Evolutionary conservation across 23 tunicate genomes (phyloP), one percentile per base, ranked within the genome.

Genomic region (Ciona savignyi): DNA sequence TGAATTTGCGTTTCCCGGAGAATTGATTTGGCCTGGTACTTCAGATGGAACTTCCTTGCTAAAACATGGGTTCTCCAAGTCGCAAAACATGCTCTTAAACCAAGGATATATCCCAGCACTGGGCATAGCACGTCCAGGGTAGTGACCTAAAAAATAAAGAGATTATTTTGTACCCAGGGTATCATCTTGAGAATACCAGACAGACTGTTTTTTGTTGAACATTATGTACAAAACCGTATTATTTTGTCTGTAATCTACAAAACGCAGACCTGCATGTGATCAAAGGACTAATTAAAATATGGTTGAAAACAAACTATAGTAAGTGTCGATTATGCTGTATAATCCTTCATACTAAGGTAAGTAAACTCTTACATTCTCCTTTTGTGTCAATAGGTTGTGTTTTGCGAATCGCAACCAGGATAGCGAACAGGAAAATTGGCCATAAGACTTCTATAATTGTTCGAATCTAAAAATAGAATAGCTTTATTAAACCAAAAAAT

Each of bases 111-210:
- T 90, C 0, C 99, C 99, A 62, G 99, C 95, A 22, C 86, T 78
- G 20, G 99, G 99, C 75, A 95, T 72, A 28, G 99, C 99, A 19
- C 99, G 70, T 21, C 96, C 99, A n/a, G 96, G 99, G 72, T 84
- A 95, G 34, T 95, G 99, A 89, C 97, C 97, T 91, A 4, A 1
- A 74, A 48, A 81, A n/a, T 4, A 63, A 63, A 63, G 15, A n/a
- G n/a, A n/a, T n/a, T n/a, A n/a, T n/a, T n/a, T n/a, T n/a, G n/a
- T n/a, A n/a, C n/a, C n/a, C n/a, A n/a, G n/a, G n/a, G n/a, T n/a
- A n/a, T n/a, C n/a, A n/a, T n/a, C n/a, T n/a, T n/a, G n/a, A n/a
- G n/a, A n/a, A n/a, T n/a, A n/a, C n/a, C n/a, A n/a, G n/a, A n/a
- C n/a, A n/a, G n/a, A n/a, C n/a, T n/a, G n/a, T n/a, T n/a, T n/a